Evolutionary conservation across 2,113 vertebrate species (phyloP).

Genomic region (Nothobranchius kuhntae): DNA sequence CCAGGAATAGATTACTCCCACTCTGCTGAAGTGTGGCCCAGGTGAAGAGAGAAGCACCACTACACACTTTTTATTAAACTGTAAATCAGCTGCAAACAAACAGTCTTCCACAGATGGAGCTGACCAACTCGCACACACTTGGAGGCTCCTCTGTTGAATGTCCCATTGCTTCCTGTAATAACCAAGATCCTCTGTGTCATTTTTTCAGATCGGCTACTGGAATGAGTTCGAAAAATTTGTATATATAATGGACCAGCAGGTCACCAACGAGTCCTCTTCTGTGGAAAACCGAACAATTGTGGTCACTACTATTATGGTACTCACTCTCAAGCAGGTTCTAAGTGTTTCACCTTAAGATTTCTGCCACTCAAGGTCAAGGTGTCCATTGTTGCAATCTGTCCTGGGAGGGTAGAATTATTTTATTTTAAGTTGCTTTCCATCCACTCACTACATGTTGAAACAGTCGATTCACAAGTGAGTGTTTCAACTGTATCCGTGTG

Average conservation of each 20-base stretch:
- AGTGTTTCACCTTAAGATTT: slow-evolving; percentile 78
- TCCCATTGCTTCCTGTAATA: slow-evolving; percentile 42
- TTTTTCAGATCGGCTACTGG: slow-evolving; percentile 96
- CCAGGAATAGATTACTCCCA: slow-evolving; percentile 70
- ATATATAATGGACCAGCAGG: slow-evolving; percentile 89
- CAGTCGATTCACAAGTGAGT: slow-evolving; percentile 80
- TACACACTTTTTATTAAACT: slow-evolving; percentile 50
- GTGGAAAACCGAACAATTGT: slow-evolving; percentile 98
- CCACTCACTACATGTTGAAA: slow-evolving; percentile 85
- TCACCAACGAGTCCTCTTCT: slow-evolving; percentile 93
- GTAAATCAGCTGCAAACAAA: slow-evolving; percentile 27
- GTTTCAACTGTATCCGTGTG: slow-evolving; percentile 85
- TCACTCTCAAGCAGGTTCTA: slow-evolving; percentile 79
- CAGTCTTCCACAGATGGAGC: slow-evolving; percentile 28
- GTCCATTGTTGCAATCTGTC: slow-evolving; percentile 81
- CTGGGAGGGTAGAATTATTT: slow-evolving; percentile 81
- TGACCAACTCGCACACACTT: slow-evolving; percentile 15
- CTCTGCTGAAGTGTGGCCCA: slow-evolving; percentile 58
- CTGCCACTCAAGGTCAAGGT: slow-evolving; percentile 83
- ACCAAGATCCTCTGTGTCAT: slow-evolving; percentile 69
- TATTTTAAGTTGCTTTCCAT: slow-evolving; percentile 81
- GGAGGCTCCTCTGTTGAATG: slow-evolving; percentile 35
- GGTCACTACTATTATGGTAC: slow-evolving; percentile 99
- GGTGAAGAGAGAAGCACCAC: slow-evolving; percentile 57
- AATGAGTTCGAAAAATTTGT: slow-evolving; percentile 98